Percentiles rank a stretch among this genome's conserved stretches.
Conservation (phyloP, 1,140 invertebrate genomes). For the Platyscapa corneri region DNA sequence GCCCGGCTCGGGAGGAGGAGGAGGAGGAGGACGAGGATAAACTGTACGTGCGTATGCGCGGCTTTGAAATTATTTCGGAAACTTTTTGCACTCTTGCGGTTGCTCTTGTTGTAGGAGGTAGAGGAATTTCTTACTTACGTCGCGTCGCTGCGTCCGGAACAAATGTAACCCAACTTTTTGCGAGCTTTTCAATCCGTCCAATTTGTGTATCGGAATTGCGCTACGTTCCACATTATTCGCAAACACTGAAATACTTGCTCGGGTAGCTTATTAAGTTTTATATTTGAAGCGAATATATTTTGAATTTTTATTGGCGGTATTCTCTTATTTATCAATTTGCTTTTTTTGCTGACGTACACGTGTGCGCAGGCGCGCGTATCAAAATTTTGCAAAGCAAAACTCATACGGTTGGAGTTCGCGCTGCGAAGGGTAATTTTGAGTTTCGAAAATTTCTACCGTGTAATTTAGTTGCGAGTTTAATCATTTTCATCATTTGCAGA, state of each 20-base stretch:
- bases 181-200: not conserved
- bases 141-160: not conserved
- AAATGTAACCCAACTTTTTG: not conserved
- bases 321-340: not conserved
- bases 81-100: constrained; percentile 26
- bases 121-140: constrained; percentile 23
- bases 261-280: not conserved
- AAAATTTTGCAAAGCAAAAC: not conserved
- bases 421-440: not conserved
- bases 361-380: no score
- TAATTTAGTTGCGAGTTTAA: not conserved
- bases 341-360: no score
- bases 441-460: not conserved
- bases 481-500: not conserved
- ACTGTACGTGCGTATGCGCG: not conserved
- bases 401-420: not conserved
- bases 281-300: not conserved
- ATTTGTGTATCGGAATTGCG: constrained; percentile 7
- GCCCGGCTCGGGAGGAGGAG: not conserved
- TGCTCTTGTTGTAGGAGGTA: constrained; percentile 13
- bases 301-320: not conserved
- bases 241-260: not conserved
- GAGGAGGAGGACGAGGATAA: no score
- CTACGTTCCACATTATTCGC: not conserved
- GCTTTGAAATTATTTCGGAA: not conserved